Percentiles rank a stretch among this genome's conserved stretches.
Evolutionary conservation across 2,113 vertebrate genomes (phyloP).

Genomic region (Dascyllus trimaculatus): DNA sequence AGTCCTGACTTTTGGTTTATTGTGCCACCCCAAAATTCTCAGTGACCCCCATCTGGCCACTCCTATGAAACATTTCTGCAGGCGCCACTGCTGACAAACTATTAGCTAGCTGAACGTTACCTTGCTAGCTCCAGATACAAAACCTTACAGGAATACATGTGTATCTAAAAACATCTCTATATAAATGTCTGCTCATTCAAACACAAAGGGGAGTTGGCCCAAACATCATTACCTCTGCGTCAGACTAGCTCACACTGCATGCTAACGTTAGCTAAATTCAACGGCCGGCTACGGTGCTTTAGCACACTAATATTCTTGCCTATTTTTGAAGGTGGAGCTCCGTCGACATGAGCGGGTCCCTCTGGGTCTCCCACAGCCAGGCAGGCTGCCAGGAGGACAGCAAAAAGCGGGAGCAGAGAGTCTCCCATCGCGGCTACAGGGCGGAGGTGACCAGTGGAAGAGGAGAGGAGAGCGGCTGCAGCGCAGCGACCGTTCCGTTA

Average conservation of each 20-base stretch:
- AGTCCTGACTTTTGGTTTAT: too few relatives aligned
- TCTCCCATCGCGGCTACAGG: slow-evolving; percentile 35
- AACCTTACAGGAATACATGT: too few relatives aligned
- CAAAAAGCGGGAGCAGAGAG: slow-evolving; percentile 35
- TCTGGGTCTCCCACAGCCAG: slow-evolving; percentile 61
- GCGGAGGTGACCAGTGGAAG: not conserved
- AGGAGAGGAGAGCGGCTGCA: not conserved
- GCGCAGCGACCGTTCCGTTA: not conserved
- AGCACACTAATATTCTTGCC: slow-evolving; percentile 55
- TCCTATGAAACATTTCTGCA: too few relatives aligned
- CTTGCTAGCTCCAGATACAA: too few relatives aligned
- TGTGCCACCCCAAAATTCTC: too few relatives aligned
- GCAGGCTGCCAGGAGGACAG: slow-evolving; percentile 35
- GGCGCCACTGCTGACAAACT: too few relatives aligned
- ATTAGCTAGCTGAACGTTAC: too few relatives aligned
- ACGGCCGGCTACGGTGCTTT: not conserved
- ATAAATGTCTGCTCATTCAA: too few relatives aligned
- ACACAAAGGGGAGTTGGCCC: too few relatives aligned
- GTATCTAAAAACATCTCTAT: too few relatives aligned
- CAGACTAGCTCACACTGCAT: not conserved
- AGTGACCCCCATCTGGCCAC: too few relatives aligned
- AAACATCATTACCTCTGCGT: too few relatives aligned
- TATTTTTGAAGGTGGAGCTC: slow-evolving; percentile 85
- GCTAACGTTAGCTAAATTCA: slow-evolving; percentile 25
- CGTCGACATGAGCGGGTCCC: slow-evolving; percentile 74